These are phyloP conservation scores for Vanessa tameamea DNA, from an alignment of 1,140 invertebrate genomes.

Conservation along the genomic window DNA sequence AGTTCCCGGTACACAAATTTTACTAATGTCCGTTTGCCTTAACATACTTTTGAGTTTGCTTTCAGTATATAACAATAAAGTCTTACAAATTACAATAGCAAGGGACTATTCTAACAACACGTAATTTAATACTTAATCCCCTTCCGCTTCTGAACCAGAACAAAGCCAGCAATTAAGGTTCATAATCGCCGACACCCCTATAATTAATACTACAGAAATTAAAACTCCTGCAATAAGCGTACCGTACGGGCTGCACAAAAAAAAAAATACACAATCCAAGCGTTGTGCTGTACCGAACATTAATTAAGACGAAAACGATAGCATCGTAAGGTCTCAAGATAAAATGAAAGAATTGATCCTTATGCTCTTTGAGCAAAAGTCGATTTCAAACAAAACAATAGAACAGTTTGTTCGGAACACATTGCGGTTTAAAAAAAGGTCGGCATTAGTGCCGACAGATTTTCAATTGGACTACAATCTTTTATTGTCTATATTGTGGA, in stretches of 20 bases:
- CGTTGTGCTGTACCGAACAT: slow-evolving; percentile 61
- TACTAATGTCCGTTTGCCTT: too few species aligned
- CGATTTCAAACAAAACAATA: slow-evolving; percentile 31
- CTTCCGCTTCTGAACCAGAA: slow-evolving; percentile 50
- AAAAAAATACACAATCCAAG: slow-evolving; percentile 61
- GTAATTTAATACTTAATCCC: slow-evolving; percentile 55
- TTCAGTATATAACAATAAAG: slow-evolving; percentile 1
- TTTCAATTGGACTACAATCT: slow-evolving; percentile 45
- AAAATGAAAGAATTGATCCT: slow-evolving; percentile 42
- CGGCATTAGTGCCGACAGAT: slow-evolving; percentile 45
- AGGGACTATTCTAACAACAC: slow-evolving; percentile 19
- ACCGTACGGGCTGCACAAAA: slow-evolving; percentile 59
- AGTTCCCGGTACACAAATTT: too few species aligned
- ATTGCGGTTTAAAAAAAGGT: slow-evolving; percentile 42
- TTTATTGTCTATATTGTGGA: slow-evolving; percentile 32
- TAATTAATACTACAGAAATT: slow-evolving; percentile 72
- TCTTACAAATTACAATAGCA: slow-evolving; percentile 6
- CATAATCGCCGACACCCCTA: slow-evolving; percentile 64
- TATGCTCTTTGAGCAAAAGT: slow-evolving; percentile 34
- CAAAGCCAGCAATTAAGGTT: slow-evolving; percentile 67
- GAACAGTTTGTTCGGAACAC: slow-evolving; percentile 39
- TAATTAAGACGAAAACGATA: slow-evolving; percentile 65
- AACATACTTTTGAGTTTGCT: neutral
- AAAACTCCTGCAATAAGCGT: slow-evolving; percentile 62
- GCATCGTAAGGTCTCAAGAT: slow-evolving; percentile 48